phyloP scores from a whole-genome alignment of 2,888 invertebrate species.

The Microdon myrmicae region DNA sequence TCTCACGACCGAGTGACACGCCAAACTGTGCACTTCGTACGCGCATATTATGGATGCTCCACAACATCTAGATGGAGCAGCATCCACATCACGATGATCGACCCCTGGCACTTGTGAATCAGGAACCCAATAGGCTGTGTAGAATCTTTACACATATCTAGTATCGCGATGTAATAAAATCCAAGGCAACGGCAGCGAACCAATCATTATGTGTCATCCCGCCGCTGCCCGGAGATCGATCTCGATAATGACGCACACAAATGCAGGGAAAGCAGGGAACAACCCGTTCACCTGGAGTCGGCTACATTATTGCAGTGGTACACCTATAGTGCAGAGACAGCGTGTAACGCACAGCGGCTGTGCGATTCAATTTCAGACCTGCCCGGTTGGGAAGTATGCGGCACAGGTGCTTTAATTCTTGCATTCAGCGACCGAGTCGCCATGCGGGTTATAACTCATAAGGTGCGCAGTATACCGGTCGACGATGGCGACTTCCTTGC shows the following conservation, averaged over 20 bases:
- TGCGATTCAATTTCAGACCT: constrained; percentile 35
- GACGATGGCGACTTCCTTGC: no score
- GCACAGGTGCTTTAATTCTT: constrained; percentile 43
- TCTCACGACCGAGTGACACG: constrained; percentile 62
- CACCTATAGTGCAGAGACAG: constrained; percentile 36
- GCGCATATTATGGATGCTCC: constrained; percentile 22
- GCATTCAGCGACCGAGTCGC: constrained; percentile 14
- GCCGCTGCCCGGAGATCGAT: constrained; percentile 27
- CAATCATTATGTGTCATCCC: constrained; percentile 51
- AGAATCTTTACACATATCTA: constrained; percentile 21
- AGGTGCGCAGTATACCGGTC: no score
- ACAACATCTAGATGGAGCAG: constrained; percentile 4
- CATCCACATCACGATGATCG: constrained; percentile 40
- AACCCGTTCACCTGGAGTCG: constrained; percentile 46
- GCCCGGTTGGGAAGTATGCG: constrained; percentile 21
- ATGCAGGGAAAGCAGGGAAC: no score
- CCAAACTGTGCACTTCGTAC: constrained; percentile 51
- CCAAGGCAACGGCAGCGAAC: constrained; percentile 35
- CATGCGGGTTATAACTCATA: constrained; percentile 41
- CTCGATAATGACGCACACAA: constrained; percentile 47
- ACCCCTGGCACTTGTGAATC: constrained; percentile 47
- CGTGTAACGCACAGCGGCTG: constrained; percentile 43
- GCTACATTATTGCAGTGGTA: constrained; percentile 36
- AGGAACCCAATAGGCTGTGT: no score
- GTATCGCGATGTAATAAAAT: constrained; percentile 45